Evolutionary conservation across 2,888 invertebrate species (phyloP), one percentile per base, ranked within the genome.

Genomic region (Hemistola chrysoprasaria): DNA sequence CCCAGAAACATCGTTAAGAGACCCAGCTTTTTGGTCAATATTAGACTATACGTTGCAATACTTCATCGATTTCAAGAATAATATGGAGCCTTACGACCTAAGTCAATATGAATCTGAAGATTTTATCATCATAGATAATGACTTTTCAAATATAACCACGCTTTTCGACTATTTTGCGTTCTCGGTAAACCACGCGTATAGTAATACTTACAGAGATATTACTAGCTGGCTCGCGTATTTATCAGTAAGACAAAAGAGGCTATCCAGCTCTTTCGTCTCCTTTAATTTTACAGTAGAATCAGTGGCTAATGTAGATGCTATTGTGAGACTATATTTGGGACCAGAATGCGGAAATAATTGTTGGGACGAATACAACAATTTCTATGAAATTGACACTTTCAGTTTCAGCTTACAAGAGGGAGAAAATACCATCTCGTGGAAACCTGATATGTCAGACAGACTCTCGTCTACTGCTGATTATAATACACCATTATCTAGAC

Each of bases 1-100:
- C 29, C 77, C 85, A 2, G 77, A 86, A 60, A 88, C 87, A 40
- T 62, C 81, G 16, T 53, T 88, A 23, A 68, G 85, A 43, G 86
- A 86, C 51, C 81, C 85, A 1, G 54, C 69, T 1, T 86, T 78
- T 47, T 86, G 85, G 85, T 51, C 64, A 9, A 56, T 87, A 48
- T 68, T 87, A 3, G 57, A 78, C 47, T 65, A 61, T 27, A 56
- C 73, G 24, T 41, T 82, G 5, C 72, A 70, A 25, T 87, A 86
- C 47, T 81, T 78, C 11, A 66, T 55, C 5, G 75, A 79, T 8
- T 85, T 72, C 44, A 69, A 71, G 35, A 62, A 65, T 7, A 64
- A 60, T 0, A 60, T 82, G 40, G 59, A 72, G 22, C 78, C 77
- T 2, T 73, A 57, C 27, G 65, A 81, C 40, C 52, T 87, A 21